Percentiles rank a stretch among this genome's conserved stretches.
Evolutionary conservation across 2,797 vertebrate genomes (phyloP).

Genomic region (Pangasius larnaudii): DNA sequence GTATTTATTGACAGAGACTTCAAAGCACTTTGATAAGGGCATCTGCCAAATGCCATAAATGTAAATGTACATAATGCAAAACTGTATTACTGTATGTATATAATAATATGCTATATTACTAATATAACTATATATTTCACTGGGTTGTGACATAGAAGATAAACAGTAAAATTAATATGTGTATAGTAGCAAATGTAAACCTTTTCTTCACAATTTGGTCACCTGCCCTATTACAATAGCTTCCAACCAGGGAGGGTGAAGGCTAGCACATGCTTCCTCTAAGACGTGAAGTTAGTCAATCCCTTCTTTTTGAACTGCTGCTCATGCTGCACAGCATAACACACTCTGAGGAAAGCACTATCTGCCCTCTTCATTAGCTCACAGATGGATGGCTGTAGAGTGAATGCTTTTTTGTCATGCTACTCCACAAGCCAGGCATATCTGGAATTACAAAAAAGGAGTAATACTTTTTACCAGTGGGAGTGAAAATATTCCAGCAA

Average conservation of each 20-base stretch:
- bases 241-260: neutral
- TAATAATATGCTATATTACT: too few species aligned
- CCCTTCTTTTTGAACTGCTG: neutral
- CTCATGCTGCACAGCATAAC: neutral
- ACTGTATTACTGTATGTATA: too few species aligned
- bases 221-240: neutral
- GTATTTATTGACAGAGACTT: too few species aligned
- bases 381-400: neutral
- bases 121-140: neutral
- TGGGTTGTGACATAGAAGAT: neutral
- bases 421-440: neutral
- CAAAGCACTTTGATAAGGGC: too few species aligned
- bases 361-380: neutral
- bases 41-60: too few species aligned
- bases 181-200: neutral
- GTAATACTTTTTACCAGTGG: neutral
- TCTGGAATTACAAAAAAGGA: neutral
- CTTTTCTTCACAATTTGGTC: neutral
- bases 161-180: neutral
- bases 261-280: neutral
- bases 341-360: neutral
- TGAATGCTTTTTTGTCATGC: neutral
- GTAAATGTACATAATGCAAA: too few species aligned
- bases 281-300: neutral
- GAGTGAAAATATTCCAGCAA: neutral